phyloP scores from a whole-genome alignment of 2,888 invertebrate genomes.

The Onthophagus sagittarius region DNA sequence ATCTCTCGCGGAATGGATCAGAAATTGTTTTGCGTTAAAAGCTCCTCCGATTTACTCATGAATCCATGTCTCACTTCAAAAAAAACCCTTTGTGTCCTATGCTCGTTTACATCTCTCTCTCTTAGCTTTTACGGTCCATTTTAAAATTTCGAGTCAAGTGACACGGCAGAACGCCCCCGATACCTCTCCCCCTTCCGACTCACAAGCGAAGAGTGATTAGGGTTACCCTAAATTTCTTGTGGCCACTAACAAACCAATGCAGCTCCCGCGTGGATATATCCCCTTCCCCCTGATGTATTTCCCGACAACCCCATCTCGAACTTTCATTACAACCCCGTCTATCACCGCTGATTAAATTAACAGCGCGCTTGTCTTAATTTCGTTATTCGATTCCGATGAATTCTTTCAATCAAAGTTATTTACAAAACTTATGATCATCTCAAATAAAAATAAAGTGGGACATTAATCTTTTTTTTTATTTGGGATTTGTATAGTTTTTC shows the following conservation, averaged over 20 bases:
- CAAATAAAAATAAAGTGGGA: too few relatives aligned
- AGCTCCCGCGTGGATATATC: conserved; percentile 29
- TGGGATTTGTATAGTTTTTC: too few relatives aligned
- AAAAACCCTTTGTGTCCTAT: background rate
- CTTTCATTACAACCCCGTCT: conserved; percentile 11
- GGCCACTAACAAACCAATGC: conserved; percentile 36
- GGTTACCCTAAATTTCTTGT: conserved; percentile 37
- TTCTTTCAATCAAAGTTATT: background rate
- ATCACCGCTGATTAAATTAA: conserved; percentile 12
- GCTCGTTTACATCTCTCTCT: background rate
- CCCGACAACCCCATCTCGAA: conserved; percentile 9
- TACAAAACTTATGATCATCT: background rate
- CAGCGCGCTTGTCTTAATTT: conserved; percentile 5
- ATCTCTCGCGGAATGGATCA: conserved; percentile 11
- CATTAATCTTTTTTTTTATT: too few relatives aligned
- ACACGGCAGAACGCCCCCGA: conserved; percentile 20
- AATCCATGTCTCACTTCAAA: background rate
- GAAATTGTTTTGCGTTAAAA: background rate
- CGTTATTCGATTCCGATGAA: background rate
- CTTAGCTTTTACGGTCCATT: background rate
- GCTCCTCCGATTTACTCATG: background rate
- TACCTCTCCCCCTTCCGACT: conserved; percentile 28
- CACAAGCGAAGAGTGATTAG: conserved; percentile 32
- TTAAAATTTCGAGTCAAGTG: conserved; percentile 3
- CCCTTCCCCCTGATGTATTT: conserved; percentile 14